Conservation (phyloP, 2,797 vertebrate species). For the Gallirallus australis region DNA sequence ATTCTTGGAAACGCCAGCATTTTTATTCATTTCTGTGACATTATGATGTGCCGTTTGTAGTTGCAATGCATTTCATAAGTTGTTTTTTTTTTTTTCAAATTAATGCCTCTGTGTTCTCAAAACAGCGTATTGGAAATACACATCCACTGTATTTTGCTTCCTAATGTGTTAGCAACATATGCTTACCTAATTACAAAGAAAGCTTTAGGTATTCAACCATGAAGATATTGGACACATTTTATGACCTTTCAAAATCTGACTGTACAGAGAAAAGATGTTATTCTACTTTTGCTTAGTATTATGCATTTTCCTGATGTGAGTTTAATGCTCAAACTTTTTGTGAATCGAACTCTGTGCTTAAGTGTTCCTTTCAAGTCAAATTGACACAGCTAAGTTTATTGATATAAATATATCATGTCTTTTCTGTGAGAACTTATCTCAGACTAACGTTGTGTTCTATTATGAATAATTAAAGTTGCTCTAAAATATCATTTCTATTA, state of each 20-base stretch:
- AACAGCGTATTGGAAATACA: fast-evolving
- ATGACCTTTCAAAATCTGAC: neutral
- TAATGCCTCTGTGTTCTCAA: neutral
- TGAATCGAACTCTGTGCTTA: neutral
- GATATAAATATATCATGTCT: neutral
- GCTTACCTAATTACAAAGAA: neutral
- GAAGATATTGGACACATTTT: neutral
- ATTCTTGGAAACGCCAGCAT: neutral
- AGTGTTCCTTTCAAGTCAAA: neutral
- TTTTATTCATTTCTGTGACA: constrained; percentile 24
- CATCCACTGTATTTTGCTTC: neutral
- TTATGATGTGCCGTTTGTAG: neutral
- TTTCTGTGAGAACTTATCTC: neutral
- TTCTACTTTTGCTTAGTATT: neutral
- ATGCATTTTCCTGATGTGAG: neutral
- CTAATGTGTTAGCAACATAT: neutral
- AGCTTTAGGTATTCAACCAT: neutral
- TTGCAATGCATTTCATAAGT: neutral
- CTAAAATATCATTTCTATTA: neutral
- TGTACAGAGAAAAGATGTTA: neutral
- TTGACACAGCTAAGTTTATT: neutral
- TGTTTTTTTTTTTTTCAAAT: neutral
- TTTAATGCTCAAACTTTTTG: neutral
- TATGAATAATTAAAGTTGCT: constrained; percentile 15
- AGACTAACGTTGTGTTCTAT: neutral